Evolutionary conservation across 2,797 vertebrate species (phyloP).

Genomic region (Coracias cyanogaster): DNA sequence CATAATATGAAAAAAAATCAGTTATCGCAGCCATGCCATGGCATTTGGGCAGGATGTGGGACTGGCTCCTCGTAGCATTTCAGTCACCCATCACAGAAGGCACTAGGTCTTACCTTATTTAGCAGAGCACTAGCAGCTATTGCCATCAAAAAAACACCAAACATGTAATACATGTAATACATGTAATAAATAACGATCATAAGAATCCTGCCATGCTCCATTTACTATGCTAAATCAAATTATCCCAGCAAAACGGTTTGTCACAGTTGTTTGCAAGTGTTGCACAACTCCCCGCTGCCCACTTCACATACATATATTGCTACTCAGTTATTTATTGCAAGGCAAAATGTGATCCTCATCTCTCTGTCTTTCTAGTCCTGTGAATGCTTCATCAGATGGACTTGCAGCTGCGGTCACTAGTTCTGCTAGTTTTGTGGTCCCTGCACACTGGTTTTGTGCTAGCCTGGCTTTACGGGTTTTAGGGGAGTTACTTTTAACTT

Average conservation of each 20-base stretch:
- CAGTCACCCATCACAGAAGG: not conserved
- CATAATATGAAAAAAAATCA: not conserved
- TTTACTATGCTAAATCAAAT: not conserved
- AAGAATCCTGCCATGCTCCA: not conserved
- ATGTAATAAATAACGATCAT: not conserved
- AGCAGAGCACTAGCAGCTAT: not conserved
- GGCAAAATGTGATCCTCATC: not conserved
- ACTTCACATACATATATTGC: not conserved
- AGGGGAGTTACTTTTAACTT: not conserved
- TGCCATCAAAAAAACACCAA: not conserved
- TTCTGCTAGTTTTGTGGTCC: not conserved
- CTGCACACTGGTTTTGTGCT: not conserved
- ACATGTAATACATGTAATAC: not conserved
- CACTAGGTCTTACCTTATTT: not conserved
- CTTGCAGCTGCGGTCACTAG: accelerated
- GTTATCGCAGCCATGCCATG: accelerated
- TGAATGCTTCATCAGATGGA: not conserved
- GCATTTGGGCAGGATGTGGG: not conserved
- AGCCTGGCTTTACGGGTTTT: not conserved
- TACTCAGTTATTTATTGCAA: not conserved
- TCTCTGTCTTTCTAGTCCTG: not conserved
- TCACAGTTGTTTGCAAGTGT: not conserved
- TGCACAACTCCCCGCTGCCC: not conserved
- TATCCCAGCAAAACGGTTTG: not conserved
- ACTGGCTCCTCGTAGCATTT: not conserved